Evolutionary conservation across 2,797 vertebrate genomes (phyloP), one percentile per base, ranked within the genome.

Genomic region (Macrochelys suwanniensis): DNA sequence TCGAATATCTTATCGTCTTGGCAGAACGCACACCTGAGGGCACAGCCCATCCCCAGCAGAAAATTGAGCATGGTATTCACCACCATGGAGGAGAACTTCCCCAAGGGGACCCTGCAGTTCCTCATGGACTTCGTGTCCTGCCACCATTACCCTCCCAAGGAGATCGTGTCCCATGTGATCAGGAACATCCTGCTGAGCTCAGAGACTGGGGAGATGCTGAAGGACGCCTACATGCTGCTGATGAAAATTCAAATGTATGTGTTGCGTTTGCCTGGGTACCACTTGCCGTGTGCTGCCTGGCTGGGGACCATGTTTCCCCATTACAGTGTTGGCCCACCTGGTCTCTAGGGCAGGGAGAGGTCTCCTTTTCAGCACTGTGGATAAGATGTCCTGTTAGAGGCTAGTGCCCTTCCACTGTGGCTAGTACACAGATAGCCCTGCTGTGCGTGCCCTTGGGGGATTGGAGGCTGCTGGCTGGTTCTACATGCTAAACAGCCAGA

Each of bases 161-260:
- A 99, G 71, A 98, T 99, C 89, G 98, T 98, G 54, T 94, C 91
- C 71, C 98, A 99, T 96, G 98, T 99, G 82, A 97, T 99, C 92
- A 98, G 93, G 59, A 97, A 98, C 76, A 98, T 99, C 96, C 98
- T 99, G 85, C 98, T 99, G 53, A 97, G 98, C 82, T 96, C 95
- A 1, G 97, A 98, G 5, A 97, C 98, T 81, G 89, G 93, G 76
- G 98, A 98, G 53, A 94, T 98, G 68, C 97, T 98, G 37, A 97
- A 98, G 94, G 99, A 99, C 92, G 99, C 99, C 94, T 99, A 99
- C 97, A 98, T 98, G 92, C 98, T 99, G 81, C 98, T 99, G 79
- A 99, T 99, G 98, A 99, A 98, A 97, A 99, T 99, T 85, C 99
- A 99, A 96, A 98, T 98, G 99, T 99, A 98, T 42, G 98, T 97